Evolutionary conservation across 2,113 vertebrate genomes (phyloP).

Genomic region (Prionailurus viverrinus): DNA sequence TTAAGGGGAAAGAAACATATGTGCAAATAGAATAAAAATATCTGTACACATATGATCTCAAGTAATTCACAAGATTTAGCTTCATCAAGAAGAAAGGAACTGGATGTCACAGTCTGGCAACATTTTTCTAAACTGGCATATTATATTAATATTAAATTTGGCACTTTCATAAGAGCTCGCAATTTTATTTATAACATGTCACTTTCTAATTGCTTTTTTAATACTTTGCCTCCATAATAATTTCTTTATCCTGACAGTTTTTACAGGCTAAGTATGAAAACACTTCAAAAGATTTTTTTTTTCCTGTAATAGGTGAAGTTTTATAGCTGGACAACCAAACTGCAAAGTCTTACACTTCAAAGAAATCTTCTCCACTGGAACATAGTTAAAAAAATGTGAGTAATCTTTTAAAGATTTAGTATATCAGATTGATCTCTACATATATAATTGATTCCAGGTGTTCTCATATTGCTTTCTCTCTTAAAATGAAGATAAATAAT

Average conservation of each 20-base stretch:
- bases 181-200: constrained; percentile 71
- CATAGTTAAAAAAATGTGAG: neutral
- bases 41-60: neutral
- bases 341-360: neutral
- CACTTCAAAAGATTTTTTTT: constrained; percentile 38
- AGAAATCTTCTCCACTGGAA: neutral
- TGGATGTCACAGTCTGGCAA: constrained; percentile 29
- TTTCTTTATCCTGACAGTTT: constrained; percentile 64
- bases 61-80: neutral
- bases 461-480: neutral
- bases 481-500: neutral
- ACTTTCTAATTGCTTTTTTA: constrained; percentile 75
- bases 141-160: constrained; percentile 71
- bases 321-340: neutral
- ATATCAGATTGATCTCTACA: neutral
- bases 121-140: constrained; percentile 50
- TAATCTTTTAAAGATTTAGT: neutral
- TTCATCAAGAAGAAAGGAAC: neutral
- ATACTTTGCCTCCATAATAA: constrained; percentile 53
- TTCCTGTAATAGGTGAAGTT: neutral
- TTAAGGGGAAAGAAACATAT: neutral
- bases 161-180: constrained; percentile 57
- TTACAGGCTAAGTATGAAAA: constrained; percentile 9
- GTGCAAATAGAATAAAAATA: neutral
- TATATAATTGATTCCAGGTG: neutral